These are phyloP conservation scores for Anolis carolinensis DNA, from an alignment of 2,113 vertebrate genomes.

Conservation along the genomic window DNA sequence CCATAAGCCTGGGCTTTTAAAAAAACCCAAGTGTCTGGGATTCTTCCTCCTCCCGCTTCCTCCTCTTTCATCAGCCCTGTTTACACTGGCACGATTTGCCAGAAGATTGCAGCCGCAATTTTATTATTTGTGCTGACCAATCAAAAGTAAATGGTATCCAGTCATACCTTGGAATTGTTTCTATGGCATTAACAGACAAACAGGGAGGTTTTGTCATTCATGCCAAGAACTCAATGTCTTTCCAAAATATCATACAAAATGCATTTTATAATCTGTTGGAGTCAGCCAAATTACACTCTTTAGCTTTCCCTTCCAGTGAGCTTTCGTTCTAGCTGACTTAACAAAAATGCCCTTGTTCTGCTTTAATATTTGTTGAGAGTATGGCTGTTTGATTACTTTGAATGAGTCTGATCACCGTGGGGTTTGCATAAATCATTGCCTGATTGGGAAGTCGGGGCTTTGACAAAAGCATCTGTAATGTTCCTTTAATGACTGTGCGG, in stretches of 20 bases:
- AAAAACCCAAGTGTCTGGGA: too few relatives aligned
- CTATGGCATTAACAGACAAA: background rate
- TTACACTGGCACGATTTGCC: too few relatives aligned
- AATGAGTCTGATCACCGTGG: background rate
- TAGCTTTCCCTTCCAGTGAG: background rate
- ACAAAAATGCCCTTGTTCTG: constrained; percentile 2
- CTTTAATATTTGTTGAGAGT: background rate
- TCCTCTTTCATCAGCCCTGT: too few relatives aligned
- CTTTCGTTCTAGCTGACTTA: constrained; percentile 25
- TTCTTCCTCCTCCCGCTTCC: too few relatives aligned
- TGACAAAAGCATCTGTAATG: background rate
- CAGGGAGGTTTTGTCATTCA: background rate
- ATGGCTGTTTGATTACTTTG: background rate
- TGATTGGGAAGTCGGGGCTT: background rate
- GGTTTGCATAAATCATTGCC: constrained; percentile 8
- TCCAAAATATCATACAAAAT: constrained; percentile 14
- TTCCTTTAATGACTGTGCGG: background rate
- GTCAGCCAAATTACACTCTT: constrained; percentile 3
- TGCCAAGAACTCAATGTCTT: background rate
- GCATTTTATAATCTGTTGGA: background rate
- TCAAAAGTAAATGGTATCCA: background rate
- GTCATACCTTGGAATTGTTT: background rate
- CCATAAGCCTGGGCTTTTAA: too few relatives aligned
- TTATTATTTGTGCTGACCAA: background rate
- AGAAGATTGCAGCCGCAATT: too few relatives aligned